Conservation (phyloP, 2,113 vertebrate genomes). For the Siphamia tubifer region DNA sequence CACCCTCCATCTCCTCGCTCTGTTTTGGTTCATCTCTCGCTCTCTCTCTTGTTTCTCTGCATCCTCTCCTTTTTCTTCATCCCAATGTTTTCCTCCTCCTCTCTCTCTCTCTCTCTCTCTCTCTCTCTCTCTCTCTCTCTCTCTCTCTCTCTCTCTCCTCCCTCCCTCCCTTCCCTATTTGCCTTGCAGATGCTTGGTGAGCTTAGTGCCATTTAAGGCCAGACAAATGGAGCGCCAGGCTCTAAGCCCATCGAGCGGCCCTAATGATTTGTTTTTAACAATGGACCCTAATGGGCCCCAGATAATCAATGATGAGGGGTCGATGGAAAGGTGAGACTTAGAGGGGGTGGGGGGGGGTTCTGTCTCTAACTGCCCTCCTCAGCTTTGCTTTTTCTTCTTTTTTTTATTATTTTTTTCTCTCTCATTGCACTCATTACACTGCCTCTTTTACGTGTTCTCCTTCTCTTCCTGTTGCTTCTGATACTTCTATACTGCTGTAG, state of each 20-base stretch:
- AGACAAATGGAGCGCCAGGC: slow-evolving; percentile 90
- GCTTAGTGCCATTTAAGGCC: slow-evolving; percentile 90
- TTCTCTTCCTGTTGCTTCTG: neutral
- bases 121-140: slow-evolving; percentile 38
- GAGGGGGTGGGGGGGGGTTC: slow-evolving; percentile 7
- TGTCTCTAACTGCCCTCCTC: slow-evolving; percentile 37
- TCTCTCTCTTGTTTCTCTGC: slow-evolving; percentile 36
- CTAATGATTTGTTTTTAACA: slow-evolving; percentile 94
- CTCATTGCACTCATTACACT: neutral
- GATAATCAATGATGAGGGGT: slow-evolving; percentile 94
- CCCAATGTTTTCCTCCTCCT: slow-evolving; percentile 40
- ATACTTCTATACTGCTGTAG: no score
- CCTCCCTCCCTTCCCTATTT: slow-evolving; percentile 68
- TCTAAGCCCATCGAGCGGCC: slow-evolving; percentile 87
- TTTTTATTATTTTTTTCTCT: slow-evolving; percentile 19
- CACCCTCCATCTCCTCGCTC: slow-evolving; percentile 53
- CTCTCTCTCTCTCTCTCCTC: slow-evolving; percentile 3
- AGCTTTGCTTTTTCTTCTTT: slow-evolving; percentile 20
- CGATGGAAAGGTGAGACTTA: slow-evolving; percentile 85
- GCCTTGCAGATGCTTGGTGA: slow-evolving; percentile 87
- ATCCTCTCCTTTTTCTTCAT: slow-evolving; percentile 23
- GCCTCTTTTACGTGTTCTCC: neutral
- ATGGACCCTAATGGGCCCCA: slow-evolving; percentile 93
- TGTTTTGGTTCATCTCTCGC: slow-evolving; percentile 52
- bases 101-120: slow-evolving; percentile 11